Evolutionary conservation across 64 coral and sea anemone genomes (phyloP).

Genomic region (Montipora efflorescens): DNA sequence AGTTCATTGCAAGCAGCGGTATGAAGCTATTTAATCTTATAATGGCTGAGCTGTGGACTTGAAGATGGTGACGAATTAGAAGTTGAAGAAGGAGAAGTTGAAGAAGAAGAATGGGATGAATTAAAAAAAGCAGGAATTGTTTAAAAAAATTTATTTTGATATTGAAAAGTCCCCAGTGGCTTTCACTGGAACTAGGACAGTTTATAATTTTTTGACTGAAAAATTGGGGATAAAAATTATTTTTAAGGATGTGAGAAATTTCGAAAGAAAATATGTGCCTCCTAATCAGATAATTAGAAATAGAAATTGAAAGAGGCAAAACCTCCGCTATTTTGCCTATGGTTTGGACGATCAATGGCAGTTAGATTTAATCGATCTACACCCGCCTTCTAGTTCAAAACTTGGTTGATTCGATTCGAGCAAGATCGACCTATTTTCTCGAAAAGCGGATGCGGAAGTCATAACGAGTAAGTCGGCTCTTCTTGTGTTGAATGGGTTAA

Average conservation of each 20-base stretch:
- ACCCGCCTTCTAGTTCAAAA: background rate
- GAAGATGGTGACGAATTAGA: too few relatives aligned
- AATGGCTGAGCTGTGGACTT: too few relatives aligned
- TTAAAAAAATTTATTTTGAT: too few relatives aligned
- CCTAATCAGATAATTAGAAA: background rate
- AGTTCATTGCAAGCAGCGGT: too few relatives aligned
- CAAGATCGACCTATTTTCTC: background rate
- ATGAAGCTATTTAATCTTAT: too few relatives aligned
- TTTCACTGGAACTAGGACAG: background rate
- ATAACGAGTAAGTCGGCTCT: background rate
- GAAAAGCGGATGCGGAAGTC: background rate
- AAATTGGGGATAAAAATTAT: background rate
- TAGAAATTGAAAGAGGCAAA: background rate
- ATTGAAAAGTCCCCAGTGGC: background rate
- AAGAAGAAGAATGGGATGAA: too few relatives aligned
- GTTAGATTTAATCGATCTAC: background rate
- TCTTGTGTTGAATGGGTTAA: background rate
- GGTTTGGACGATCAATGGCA: background rate
- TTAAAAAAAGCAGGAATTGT: too few relatives aligned
- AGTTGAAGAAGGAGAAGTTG: too few relatives aligned
- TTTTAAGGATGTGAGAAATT: background rate
- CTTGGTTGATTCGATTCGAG: background rate
- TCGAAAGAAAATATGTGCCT: background rate
- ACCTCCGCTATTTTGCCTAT: background rate
- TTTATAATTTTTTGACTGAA: background rate